A percentile compares a stretch with the other conserved stretches of the same genome.
These are phyloP conservation scores for Adelosebastes latens DNA, from an alignment of 2,797 vertebrate species.

Conservation along the genomic window DNA sequence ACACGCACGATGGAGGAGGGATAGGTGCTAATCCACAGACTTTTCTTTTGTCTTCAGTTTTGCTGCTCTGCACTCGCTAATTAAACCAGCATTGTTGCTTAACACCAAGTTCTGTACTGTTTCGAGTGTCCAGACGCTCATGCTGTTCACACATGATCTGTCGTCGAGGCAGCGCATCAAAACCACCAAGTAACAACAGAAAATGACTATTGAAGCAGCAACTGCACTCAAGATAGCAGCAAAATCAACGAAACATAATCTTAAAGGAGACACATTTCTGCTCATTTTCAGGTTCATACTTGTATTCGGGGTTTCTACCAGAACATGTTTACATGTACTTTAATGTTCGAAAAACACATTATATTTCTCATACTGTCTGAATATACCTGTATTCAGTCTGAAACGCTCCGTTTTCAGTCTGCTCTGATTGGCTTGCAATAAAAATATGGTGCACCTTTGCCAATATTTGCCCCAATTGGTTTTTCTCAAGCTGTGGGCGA, in stretches of 20 bases:
- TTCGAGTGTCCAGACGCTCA: neutral
- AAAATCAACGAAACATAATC: neutral
- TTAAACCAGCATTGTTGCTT: neutral
- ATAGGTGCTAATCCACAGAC: neutral
- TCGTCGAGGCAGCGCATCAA: neutral
- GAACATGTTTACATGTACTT: no score
- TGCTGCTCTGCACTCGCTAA: neutral
- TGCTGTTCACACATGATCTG: neutral
- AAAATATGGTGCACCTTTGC: no score
- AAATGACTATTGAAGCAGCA: neutral
- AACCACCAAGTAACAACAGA: neutral
- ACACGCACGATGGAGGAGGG: constrained; percentile 2
- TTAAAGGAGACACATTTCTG: neutral
- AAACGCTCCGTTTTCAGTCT: no score
- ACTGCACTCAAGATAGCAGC: neutral
- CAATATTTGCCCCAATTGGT: no score
- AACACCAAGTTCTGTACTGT: neutral
- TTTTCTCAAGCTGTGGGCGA: no score
- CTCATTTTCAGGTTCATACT: no score
- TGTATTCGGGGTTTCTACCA: no score
- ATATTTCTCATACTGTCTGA: no score
- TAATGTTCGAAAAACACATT: no score
- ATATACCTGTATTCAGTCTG: no score
- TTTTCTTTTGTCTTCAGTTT: constrained; percentile 11
- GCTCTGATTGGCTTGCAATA: no score